phyloP scores from a whole-genome alignment of 2,113 vertebrate genomes.

The Zingel zingel region DNA sequence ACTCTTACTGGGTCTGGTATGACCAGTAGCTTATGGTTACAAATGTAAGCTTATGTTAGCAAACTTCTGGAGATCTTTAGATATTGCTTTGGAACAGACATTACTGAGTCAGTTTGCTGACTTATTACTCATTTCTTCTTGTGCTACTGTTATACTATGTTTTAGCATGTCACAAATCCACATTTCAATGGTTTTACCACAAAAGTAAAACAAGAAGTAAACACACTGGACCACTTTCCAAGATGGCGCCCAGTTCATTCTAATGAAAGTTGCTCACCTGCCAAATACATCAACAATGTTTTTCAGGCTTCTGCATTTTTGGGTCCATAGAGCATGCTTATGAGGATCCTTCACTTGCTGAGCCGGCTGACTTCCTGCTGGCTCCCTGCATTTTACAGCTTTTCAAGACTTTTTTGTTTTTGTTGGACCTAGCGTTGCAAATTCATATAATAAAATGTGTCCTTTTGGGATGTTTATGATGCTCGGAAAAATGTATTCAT shows the following conservation, averaged over 20 bases:
- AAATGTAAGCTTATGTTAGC: background rate
- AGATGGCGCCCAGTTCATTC: background rate
- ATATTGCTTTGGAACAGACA: too few species aligned
- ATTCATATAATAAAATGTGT: background rate
- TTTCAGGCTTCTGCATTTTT: background rate
- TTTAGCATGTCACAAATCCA: too few species aligned
- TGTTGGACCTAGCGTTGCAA: background rate
- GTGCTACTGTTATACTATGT: too few species aligned
- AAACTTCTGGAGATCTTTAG: background rate
- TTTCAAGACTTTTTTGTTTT: background rate
- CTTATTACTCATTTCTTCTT: too few species aligned
- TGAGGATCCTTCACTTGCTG: background rate
- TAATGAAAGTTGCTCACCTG: background rate
- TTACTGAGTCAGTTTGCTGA: too few species aligned
- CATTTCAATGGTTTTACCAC: too few species aligned
- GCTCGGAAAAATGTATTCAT: too few species aligned
- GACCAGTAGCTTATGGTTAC: background rate
- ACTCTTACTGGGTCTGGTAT: too few species aligned
- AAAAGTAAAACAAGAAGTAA: too few species aligned
- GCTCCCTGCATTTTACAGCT: background rate
- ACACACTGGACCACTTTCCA: too few species aligned
- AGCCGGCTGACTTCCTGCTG: background rate
- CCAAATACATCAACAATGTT: background rate
- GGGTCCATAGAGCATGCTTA: background rate
- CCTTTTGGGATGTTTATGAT: too few species aligned